Percentiles rank a stretch among this genome's conserved stretches.
Conservation (phyloP, 2,888 invertebrate genomes). For the Cepaea hortensis region DNA sequence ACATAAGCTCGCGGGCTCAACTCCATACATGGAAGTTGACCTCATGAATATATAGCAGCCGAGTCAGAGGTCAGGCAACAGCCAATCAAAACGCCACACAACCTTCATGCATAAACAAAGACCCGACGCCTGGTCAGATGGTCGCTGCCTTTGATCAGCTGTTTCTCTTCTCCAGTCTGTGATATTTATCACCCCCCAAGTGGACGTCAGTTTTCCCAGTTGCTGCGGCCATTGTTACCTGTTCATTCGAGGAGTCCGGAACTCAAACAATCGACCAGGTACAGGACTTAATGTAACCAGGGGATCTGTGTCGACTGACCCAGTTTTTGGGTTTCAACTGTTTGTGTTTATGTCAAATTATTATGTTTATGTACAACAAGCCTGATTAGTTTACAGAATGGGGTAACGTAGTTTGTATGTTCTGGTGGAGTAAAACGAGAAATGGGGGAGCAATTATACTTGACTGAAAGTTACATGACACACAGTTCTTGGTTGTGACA, state of each 20-base stretch:
- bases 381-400: too few species aligned
- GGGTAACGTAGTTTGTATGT: too few species aligned
- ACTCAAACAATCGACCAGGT: too few species aligned
- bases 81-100: slow-evolving; percentile 50
- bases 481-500: too few species aligned
- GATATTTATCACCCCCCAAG: not conserved
- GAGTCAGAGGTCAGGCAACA: slow-evolving; percentile 50
- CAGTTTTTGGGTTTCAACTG: too few species aligned
- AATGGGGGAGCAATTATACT: too few species aligned
- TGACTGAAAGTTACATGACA: too few species aligned
- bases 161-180: slow-evolving; percentile 42
- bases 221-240: not conserved
- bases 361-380: too few species aligned
- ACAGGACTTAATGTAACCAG: too few species aligned
- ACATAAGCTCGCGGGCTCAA: slow-evolving; percentile 50
- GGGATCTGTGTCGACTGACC: too few species aligned
- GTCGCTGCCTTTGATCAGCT: slow-evolving; percentile 56
- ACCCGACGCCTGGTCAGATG: slow-evolving; percentile 51
- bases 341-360: too few species aligned
- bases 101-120: slow-evolving; percentile 55
- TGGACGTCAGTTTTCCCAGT: not conserved
- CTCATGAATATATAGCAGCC: slow-evolving; percentile 65
- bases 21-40: slow-evolving; percentile 50
- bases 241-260: not conserved
- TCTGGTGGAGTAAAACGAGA: too few species aligned